Conservation (phyloP, 2,797 vertebrate genomes). For the Tragelaphus eurycerus region DNA sequence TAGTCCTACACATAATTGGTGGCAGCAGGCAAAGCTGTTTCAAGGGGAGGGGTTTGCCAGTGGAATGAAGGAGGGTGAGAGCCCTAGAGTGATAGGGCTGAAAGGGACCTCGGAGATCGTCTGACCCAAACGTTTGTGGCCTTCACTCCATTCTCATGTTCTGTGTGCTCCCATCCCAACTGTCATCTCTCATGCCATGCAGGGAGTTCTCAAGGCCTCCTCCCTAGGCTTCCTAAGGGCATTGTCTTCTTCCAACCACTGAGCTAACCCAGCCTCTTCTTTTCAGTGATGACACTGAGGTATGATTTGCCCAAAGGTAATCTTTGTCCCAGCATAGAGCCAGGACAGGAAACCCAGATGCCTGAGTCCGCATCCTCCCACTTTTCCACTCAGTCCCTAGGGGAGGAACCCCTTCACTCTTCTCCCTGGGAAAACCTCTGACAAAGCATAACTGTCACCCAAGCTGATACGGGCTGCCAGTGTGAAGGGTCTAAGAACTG, state of each 20-base stretch:
- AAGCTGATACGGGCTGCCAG: neutral
- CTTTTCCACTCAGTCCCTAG: neutral
- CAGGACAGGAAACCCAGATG: neutral
- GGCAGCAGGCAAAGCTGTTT: slow-evolving; percentile 53
- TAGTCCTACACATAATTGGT: slow-evolving; percentile 50
- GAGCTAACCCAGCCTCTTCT: neutral
- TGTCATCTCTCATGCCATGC: neutral
- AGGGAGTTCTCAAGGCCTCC: neutral
- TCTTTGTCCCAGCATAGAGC: neutral
- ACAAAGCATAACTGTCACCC: neutral
- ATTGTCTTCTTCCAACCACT: neutral
- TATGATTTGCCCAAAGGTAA: neutral
- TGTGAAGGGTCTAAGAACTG: neutral
- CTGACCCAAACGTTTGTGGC: neutral
- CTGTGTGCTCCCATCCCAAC: neutral
- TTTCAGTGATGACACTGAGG: neutral
- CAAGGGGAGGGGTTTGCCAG: slow-evolving; percentile 60
- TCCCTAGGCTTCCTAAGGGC: neutral
- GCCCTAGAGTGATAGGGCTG: slow-evolving; percentile 5
- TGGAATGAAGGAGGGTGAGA: slow-evolving; percentile 48
- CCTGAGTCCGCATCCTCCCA: neutral
- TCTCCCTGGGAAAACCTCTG: neutral
- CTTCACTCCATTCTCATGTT: neutral
- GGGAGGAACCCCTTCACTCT: neutral
- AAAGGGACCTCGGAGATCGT: neutral